Percentiles rank a stretch among this genome's conserved stretches.
phyloP scores from a whole-genome alignment of 2,797 vertebrate genomes.

The Myioborus melanocephalus region DNA sequence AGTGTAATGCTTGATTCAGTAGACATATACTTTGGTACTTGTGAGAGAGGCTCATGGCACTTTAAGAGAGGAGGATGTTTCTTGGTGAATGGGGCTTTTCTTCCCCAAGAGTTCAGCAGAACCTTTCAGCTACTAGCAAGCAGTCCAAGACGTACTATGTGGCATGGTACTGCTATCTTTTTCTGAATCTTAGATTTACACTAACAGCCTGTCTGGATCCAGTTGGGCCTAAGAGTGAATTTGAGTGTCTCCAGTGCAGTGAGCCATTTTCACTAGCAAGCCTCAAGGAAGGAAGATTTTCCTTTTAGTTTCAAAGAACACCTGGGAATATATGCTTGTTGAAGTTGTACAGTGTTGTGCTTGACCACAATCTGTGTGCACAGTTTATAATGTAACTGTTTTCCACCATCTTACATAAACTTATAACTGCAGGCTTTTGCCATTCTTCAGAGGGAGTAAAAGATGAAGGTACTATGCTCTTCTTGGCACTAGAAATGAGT shows the following conservation, averaged over 20 bases:
- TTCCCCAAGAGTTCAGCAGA: background rate
- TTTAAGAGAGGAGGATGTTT: background rate
- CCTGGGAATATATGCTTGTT: background rate
- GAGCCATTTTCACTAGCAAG: background rate
- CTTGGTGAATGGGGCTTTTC: background rate
- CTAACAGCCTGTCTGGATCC: background rate
- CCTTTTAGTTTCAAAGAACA: background rate
- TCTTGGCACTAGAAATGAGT: conserved; percentile 29
- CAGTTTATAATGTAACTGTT: background rate
- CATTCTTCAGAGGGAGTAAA: background rate
- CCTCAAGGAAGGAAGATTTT: background rate
- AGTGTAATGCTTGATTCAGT: background rate
- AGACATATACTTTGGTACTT: background rate
- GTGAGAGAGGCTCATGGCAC: background rate
- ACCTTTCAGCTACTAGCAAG: background rate
- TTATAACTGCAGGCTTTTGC: background rate
- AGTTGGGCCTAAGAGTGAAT: background rate
- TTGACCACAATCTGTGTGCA: background rate
- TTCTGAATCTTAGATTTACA: background rate
- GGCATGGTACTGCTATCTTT: background rate
- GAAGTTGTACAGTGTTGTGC: background rate
- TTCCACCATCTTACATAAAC: background rate
- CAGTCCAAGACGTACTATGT: background rate
- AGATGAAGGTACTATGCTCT: background rate
- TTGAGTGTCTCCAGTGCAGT: background rate